Evolutionary conservation across 2,113 vertebrate species (phyloP).

Genomic region (Coryphaenoides rupestris): DNA sequence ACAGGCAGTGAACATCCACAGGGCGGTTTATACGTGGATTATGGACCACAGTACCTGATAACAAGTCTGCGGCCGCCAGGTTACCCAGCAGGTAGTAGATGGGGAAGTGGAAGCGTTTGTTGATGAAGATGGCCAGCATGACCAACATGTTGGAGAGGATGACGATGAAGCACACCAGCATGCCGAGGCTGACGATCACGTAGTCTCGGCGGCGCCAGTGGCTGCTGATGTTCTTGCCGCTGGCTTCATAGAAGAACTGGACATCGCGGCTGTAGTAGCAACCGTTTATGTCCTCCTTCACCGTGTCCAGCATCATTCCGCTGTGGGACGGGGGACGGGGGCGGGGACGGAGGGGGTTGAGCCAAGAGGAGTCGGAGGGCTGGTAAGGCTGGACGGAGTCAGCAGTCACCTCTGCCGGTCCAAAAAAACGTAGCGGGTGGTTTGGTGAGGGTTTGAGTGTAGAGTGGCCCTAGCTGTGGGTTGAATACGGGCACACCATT

Average conservation of each 20-base stretch:
- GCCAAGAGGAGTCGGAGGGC: neutral
- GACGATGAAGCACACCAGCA: constrained; percentile 86
- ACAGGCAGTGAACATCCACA: too few relatives aligned
- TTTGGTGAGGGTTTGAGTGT: too few relatives aligned
- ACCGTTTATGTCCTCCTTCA: rapidly evolving
- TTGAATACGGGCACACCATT: too few relatives aligned
- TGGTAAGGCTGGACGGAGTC: too few relatives aligned
- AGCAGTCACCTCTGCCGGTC: neutral
- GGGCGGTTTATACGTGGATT: too few relatives aligned
- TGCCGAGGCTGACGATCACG: constrained; percentile 84
- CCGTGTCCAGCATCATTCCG: constrained; percentile 47
- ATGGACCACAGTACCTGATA: constrained; percentile 70
- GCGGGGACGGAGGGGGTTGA: neutral
- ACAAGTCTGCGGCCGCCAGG: constrained; percentile 89
- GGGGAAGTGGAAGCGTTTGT: constrained; percentile 90
- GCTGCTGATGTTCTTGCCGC: constrained; percentile 59
- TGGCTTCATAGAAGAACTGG: constrained; percentile 57
- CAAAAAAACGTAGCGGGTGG: too few relatives aligned
- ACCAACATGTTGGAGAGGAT: constrained; percentile 92
- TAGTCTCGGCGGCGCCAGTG: constrained; percentile 50
- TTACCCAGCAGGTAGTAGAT: constrained; percentile 96
- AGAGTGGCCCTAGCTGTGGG: too few relatives aligned
- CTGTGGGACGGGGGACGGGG: neutral
- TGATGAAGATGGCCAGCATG: constrained; percentile 86
- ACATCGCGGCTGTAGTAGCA: constrained; percentile 50